Conservation (phyloP, 2,797 vertebrate species). For the Philypnodon macrostomus region DNA sequence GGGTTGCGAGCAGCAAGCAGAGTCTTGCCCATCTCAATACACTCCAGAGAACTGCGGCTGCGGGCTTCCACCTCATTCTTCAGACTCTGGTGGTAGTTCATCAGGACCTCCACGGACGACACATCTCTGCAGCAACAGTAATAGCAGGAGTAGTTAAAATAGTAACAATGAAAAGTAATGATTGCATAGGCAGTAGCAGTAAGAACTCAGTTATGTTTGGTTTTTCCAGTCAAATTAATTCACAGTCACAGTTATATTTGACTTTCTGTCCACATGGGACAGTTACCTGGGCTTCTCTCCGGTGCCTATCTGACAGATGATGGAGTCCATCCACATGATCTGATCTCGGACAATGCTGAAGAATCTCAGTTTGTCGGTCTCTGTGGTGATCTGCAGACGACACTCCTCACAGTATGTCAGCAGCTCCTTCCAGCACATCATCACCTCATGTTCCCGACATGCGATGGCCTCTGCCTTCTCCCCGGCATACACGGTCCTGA, state of each 20-base stretch:
- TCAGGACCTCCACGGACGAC: slow-evolving; percentile 91
- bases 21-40: slow-evolving; percentile 89
- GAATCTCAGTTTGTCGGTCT: slow-evolving; percentile 89
- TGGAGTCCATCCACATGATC: slow-evolving; percentile 90
- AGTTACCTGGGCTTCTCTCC: slow-evolving; percentile 90
- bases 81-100: slow-evolving; percentile 93
- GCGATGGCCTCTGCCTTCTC: slow-evolving; percentile 92
- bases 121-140: slow-evolving; percentile 80
- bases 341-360: slow-evolving; percentile 85
- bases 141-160: not conserved
- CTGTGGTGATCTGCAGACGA: slow-evolving; percentile 87
- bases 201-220: not conserved
- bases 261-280: too few relatives aligned
- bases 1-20: slow-evolving; percentile 86
- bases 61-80: slow-evolving; percentile 90
- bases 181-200: not conserved
- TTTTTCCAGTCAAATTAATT: too few relatives aligned
- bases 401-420: slow-evolving; percentile 89
- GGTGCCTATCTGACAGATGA: slow-evolving; percentile 87
- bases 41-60: slow-evolving; percentile 78
- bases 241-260: too few relatives aligned
- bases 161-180: not conserved
- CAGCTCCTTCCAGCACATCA: slow-evolving; percentile 90
- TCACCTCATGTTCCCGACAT: slow-evolving; percentile 87
- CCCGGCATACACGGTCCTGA: slow-evolving; percentile 90